A percentile compares a stretch with the other conserved stretches of the same genome.
Evolutionary conservation across 2,113 vertebrate genomes (phyloP).

Genomic region (Anhinga anhinga): DNA sequence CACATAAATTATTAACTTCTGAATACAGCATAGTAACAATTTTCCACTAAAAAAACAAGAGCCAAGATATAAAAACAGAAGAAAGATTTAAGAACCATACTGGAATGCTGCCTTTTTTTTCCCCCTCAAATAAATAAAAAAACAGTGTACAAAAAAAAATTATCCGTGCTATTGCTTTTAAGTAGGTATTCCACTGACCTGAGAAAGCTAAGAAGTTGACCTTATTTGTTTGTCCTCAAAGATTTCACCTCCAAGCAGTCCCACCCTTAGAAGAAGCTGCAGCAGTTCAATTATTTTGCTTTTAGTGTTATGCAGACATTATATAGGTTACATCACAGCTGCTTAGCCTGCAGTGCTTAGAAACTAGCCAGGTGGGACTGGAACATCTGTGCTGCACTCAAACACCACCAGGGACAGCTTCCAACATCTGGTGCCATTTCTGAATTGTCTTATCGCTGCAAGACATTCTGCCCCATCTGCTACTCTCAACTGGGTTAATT

Average conservation of each 20-base stretch:
- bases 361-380: constrained; percentile 82
- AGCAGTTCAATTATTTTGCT: constrained; percentile 74
- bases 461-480: constrained; percentile 90
- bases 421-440: constrained; percentile 85
- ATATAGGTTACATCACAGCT: constrained; percentile 81
- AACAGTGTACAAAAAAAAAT: not conserved
- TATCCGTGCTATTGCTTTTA: not conserved
- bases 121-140: not conserved
- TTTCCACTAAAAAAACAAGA: not conserved
- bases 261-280: constrained; percentile 57
- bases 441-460: constrained; percentile 81
- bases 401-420: constrained; percentile 87
- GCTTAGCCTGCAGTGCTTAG: constrained; percentile 81
- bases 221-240: constrained; percentile 72
- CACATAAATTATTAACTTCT: constrained; percentile 41
- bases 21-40: not conserved
- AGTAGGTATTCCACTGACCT: not conserved
- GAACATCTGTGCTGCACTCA: constrained; percentile 93
- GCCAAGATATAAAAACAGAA: not conserved
- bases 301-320: constrained; percentile 75
- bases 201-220: constrained; percentile 21
- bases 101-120: not conserved
- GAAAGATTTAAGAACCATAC: not conserved
- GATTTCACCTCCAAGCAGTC: constrained; percentile 70
- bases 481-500: constrained; percentile 87